These are phyloP conservation scores for Megaustenia siamemsis DNA, from an alignment of 2,888 invertebrate species.

Conservation along the genomic window DNA sequence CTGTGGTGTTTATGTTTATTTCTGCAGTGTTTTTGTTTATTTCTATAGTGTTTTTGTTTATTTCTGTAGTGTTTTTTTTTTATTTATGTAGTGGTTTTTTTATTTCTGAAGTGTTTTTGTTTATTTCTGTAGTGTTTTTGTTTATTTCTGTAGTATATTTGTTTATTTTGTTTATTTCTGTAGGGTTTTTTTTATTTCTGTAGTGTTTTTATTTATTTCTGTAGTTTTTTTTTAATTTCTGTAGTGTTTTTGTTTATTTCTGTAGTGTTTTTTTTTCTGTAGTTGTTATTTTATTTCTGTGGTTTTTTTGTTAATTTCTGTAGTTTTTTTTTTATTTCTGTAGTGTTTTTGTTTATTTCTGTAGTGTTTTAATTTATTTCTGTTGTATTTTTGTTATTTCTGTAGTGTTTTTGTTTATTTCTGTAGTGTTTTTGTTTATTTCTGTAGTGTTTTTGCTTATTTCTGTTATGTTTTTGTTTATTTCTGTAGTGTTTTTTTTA, in stretches of 20 bases:
- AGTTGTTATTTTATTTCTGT: background rate
- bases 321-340: background rate
- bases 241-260: too few species aligned
- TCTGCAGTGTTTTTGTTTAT: too few species aligned
- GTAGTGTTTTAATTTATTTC: background rate
- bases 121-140: too few species aligned
- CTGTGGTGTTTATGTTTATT: too few species aligned
- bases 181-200: constrained; percentile 1
- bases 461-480: background rate
- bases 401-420: background rate
- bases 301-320: background rate
- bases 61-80: too few species aligned
- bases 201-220: too few species aligned
- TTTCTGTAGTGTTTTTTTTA: background rate
- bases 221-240: too few species aligned
- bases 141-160: too few species aligned
- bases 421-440: background rate
- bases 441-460: background rate
- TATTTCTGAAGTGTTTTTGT: too few species aligned
- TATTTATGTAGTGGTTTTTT: too few species aligned
- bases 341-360: background rate
- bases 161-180: background rate
- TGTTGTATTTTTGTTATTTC: background rate
- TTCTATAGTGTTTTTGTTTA: too few species aligned
- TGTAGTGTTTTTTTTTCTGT: background rate